Conservation (phyloP, 2,888 invertebrate genomes). For the Pristionchus entomophagus region DNA sequence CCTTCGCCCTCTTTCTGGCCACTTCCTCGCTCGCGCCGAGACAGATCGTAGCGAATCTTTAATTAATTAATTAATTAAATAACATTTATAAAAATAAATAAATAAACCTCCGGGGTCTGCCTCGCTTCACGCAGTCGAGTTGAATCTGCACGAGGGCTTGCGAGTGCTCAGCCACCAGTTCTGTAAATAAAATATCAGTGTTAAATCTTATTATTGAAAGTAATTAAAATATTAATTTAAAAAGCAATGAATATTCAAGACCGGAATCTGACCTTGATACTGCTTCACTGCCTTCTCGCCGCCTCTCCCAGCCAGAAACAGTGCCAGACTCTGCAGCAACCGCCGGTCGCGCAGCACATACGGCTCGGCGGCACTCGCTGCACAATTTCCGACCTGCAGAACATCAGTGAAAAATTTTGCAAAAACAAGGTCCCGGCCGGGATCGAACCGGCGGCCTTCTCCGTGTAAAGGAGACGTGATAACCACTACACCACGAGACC, state of each 20-base stretch:
- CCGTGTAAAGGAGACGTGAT: slow-evolving; percentile 35
- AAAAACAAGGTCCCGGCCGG: slow-evolving; percentile 29
- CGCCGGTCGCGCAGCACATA: slow-evolving; percentile 52
- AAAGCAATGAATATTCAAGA: background rate
- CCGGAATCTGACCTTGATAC: background rate
- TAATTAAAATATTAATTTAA: background rate
- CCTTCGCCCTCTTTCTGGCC: slow-evolving; percentile 19
- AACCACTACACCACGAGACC: slow-evolving; percentile 40
- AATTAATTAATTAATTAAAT: background rate
- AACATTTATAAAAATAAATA: background rate
- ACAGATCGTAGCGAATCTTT: slow-evolving; percentile 50
- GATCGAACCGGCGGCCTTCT: slow-evolving; percentile 40
- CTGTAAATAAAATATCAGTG: background rate
- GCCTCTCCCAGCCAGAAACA: slow-evolving; percentile 46
- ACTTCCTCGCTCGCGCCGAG: slow-evolving; percentile 5
- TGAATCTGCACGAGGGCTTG: slow-evolving; percentile 54
- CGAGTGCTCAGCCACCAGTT: background rate
- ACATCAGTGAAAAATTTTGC: too few relatives aligned
- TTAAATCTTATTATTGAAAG: background rate
- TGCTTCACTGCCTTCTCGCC: slow-evolving; percentile 40
- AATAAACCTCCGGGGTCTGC: slow-evolving; percentile 54
- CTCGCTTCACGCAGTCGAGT: slow-evolving; percentile 56
- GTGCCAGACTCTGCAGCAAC: slow-evolving; percentile 31
- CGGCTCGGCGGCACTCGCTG: background rate
- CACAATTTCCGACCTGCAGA: background rate